Evolutionary conservation across 2,888 invertebrate species (phyloP).

Genomic region (Cheilosia soror): DNA sequence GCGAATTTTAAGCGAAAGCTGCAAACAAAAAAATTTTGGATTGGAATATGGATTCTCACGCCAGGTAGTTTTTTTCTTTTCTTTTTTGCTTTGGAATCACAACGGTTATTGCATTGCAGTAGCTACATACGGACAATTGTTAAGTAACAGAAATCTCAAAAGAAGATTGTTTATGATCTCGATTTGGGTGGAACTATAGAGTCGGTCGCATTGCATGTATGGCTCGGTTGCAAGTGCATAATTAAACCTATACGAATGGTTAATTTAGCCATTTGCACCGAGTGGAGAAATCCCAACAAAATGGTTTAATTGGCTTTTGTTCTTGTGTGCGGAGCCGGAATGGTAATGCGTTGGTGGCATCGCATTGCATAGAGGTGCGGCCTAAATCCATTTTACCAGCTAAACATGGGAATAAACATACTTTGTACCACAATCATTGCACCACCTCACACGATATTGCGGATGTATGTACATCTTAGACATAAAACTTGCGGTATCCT

Average conservation of each 20-base stretch:
- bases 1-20: conserved; percentile 22
- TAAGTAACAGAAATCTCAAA: neutral
- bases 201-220: neutral
- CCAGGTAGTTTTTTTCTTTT: neutral
- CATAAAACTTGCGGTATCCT: no score
- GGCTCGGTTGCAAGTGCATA: conserved; percentile 39
- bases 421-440: neutral
- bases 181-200: conserved; percentile 2
- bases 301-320: conserved; percentile 67
- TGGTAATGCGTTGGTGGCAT: conserved; percentile 29
- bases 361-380: conserved; percentile 7
- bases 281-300: conserved; percentile 63
- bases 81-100: neutral
- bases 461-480: no score
- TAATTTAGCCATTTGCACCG: conserved; percentile 33
- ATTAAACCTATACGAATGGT: conserved; percentile 43
- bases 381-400: conserved; percentile 48
- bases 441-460: neutral
- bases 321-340: conserved; percentile 13
- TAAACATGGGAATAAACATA: conserved; percentile 20
- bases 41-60: conserved; percentile 9
- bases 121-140: neutral
- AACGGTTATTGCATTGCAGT: conserved; percentile 1
- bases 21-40: neutral
- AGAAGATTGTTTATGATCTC: conserved; percentile 32